Conservation (phyloP, 2,113 vertebrate genomes). For the Tachycineta bicolor region DNA sequence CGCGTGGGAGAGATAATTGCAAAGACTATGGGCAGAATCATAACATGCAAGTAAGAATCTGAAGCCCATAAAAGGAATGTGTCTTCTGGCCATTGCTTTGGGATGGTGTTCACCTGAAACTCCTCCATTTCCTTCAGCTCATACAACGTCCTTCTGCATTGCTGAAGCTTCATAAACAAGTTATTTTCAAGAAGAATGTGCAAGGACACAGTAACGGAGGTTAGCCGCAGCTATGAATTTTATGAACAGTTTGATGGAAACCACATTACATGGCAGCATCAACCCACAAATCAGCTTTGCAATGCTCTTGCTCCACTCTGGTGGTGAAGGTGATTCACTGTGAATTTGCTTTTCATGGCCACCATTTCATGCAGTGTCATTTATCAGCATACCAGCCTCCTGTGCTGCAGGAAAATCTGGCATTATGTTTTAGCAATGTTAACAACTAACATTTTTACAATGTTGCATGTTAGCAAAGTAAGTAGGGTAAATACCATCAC, state of each 20-base stretch:
- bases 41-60: not conserved
- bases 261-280: constrained; percentile 46
- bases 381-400: constrained; percentile 34
- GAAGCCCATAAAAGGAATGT: not conserved
- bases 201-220: constrained; percentile 49
- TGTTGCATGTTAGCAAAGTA: constrained; percentile 12
- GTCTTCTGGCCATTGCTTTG: not conserved
- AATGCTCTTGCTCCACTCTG: not conserved
- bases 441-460: constrained; percentile 38
- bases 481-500: constrained; percentile 41
- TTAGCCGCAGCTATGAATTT: constrained; percentile 54
- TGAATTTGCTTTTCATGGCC: constrained; percentile 41
- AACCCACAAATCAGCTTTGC: constrained; percentile 49
- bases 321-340: not conserved
- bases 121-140: not conserved
- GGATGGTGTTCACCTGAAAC: not conserved
- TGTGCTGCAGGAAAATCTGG: constrained; percentile 13
- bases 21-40: not conserved
- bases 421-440: not conserved
- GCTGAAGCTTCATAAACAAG: constrained; percentile 41
- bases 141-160: not conserved
- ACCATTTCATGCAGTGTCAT: constrained; percentile 5
- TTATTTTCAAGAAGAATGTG: constrained; percentile 53
- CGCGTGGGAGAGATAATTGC: not conserved
- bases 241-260: constrained; percentile 58